Evolutionary conservation across 2,113 vertebrate genomes (phyloP), one percentile per base, ranked within the genome.

Genomic region (Nyctereutes procyonoides): DNA sequence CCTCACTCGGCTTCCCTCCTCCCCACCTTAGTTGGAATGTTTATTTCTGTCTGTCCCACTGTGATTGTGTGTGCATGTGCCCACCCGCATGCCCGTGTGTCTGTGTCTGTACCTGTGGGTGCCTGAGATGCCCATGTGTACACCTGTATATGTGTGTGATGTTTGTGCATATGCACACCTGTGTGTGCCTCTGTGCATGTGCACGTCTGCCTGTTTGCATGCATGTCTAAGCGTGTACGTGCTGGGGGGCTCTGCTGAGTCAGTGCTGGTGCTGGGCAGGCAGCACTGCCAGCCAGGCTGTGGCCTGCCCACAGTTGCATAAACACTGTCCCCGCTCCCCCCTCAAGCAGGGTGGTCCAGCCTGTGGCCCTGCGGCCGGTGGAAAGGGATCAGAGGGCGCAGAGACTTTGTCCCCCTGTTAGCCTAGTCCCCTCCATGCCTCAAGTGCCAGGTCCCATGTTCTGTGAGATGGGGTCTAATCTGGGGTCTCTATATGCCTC

Each of bases 301-400:
- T 82, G 96, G 95, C 94, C 93, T 97, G 69, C 96, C 97, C 97
- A n/a, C 97, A 97, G 96, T 97, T 97, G 85, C 88, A n/a, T 97
- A 97, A 97, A 97, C 96, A 87, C 88, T 79, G 83, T 89, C 97
- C 89, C 95, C 30, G 90, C 95, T 96, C 58, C 95, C 93, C 48
- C 65, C 81, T 97, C 97, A 16, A 97, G 97, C 96, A 93, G 97
- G 97, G 97, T 96, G 97, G 97, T 97, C 97, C 82, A 43, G 88
- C 85, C 69, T 32, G 56, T 69, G 81, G 85, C 94, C 92, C 74
- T n/a, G 89, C 1, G 14, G 92, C 95, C 12, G 0, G 86, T 51
- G 76, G 92, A n/a, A 65, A 86, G 74, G 24, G n/a, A 43, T 60
- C 51, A 38, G 81, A 88, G n/a, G n/a, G 86, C 74, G 58, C 32